Evolutionary conservation across 2,888 invertebrate species (phyloP).

Genomic region (Pristionchus entomophagus): DNA sequence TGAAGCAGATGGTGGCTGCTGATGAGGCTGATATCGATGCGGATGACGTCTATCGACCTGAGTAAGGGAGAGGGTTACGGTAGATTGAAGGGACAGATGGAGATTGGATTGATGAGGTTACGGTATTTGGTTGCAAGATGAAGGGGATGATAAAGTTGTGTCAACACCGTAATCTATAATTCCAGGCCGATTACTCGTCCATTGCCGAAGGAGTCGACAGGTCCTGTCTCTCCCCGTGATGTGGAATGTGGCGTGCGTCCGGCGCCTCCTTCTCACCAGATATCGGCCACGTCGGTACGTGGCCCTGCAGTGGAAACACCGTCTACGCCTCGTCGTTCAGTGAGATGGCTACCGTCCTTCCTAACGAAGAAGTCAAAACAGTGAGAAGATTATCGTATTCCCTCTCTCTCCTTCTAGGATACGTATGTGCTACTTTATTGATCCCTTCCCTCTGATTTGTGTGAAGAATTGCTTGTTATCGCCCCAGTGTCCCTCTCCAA

Average conservation of each 20-base stretch:
- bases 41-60: conserved; percentile 47
- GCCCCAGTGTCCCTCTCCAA: no score
- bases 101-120: no score
- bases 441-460: not conserved
- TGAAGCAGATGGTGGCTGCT: conserved; percentile 71
- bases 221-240: not conserved
- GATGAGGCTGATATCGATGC: conserved; percentile 54
- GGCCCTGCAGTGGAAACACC: not conserved
- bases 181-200: not conserved
- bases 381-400: not conserved
- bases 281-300: not conserved
- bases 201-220: not conserved
- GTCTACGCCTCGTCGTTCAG: not conserved
- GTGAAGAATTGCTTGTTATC: no score
- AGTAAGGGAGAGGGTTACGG: not conserved
- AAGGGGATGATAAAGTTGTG: no score
- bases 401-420: not conserved
- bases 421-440: not conserved
- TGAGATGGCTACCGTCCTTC: conserved; percentile 14
- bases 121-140: not conserved
- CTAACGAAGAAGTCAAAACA: conserved; percentile 32
- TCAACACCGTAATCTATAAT: not conserved
- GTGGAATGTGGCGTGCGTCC: not conserved
- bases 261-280: not conserved
- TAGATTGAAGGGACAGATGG: not conserved